Evolutionary conservation across 2,797 vertebrate genomes (phyloP).

Genomic region (Spea hammondii): DNA sequence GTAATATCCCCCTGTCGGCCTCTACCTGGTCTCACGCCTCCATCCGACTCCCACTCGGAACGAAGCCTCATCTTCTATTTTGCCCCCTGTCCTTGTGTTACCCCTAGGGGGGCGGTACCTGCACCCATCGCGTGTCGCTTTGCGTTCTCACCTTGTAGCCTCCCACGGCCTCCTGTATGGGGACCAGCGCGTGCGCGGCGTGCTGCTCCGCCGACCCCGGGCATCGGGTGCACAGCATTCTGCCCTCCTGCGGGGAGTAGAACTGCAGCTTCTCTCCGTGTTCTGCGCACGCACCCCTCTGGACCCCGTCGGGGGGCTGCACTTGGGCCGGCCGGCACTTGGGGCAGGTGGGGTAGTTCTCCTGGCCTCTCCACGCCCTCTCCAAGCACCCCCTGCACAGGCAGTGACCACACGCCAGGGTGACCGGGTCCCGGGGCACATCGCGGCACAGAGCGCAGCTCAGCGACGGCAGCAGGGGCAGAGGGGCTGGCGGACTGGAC

Average conservation of each 20-base stretch:
- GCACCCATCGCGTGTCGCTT: not conserved
- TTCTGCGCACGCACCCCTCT: constrained; percentile 27
- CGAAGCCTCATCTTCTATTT: too few relatives aligned
- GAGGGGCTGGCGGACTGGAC: constrained; percentile 24
- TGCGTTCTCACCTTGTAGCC: constrained; percentile 40
- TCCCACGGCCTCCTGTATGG: constrained; percentile 42
- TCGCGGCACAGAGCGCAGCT: constrained; percentile 44
- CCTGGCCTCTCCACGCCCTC: constrained; percentile 42
- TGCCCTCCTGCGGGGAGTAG: constrained; percentile 32
- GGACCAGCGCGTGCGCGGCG: constrained; percentile 21
- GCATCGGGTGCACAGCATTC: constrained; percentile 29
- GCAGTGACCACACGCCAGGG: constrained; percentile 41
- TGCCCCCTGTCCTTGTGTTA: too few relatives aligned
- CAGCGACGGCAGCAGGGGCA: constrained; percentile 36
- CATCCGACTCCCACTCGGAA: too few relatives aligned
- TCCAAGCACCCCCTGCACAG: constrained; percentile 43
- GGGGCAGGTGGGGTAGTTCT: constrained; percentile 42
- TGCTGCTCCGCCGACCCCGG: constrained; percentile 1
- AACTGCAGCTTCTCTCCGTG: constrained; percentile 45
- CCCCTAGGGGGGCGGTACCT: too few relatives aligned
- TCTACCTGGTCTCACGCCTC: too few relatives aligned
- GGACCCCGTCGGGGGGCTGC: constrained; percentile 21
- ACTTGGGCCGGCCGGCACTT: constrained; percentile 36
- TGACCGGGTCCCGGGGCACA: constrained; percentile 44
- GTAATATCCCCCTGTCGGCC: too few relatives aligned